Conservation (phyloP, 2,888 invertebrate genomes). For the Drosophila kambysellisi region DNA sequence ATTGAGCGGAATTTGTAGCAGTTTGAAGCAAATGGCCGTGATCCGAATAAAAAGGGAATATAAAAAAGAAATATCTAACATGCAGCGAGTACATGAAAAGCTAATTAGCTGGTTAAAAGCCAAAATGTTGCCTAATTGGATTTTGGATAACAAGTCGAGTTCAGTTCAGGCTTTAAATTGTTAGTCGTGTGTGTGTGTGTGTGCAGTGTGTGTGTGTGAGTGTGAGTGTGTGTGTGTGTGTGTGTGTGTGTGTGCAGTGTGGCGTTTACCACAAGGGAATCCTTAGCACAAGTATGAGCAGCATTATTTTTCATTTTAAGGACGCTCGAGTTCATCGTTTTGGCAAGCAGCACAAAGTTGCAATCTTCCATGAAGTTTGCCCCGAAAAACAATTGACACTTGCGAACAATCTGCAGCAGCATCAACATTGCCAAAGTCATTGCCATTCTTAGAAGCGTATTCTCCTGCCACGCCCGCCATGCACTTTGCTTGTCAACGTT, state of each 20-base stretch:
- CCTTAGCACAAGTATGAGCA: conserved; percentile 43
- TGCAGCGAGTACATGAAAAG: conserved; percentile 38
- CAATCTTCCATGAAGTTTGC: conserved; percentile 43
- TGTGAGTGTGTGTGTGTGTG: neutral
- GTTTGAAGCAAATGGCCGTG: conserved; percentile 31
- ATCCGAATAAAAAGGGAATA: conserved; percentile 14
- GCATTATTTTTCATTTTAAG: conserved; percentile 60
- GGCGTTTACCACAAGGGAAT: conserved; percentile 23
- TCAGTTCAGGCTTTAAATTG: conserved; percentile 10
- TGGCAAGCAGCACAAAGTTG: conserved; percentile 46
- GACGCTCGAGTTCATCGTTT: conserved; percentile 39
- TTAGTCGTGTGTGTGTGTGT: neutral
- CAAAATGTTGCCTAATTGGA: conserved; percentile 60
- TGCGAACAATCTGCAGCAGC: conserved; percentile 74
- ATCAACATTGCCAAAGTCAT: conserved; percentile 67
- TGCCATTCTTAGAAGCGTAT: conserved; percentile 56
- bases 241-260: conserved; percentile 8
- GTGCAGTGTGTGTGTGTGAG: conserved; percentile 4
- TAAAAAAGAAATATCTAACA: conserved; percentile 6
- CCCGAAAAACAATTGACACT: conserved; percentile 76
- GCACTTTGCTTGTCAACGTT: conserved; percentile 23
- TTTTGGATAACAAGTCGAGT: conserved; percentile 36
- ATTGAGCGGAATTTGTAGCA: conserved; percentile 66
- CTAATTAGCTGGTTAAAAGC: conserved; percentile 62
- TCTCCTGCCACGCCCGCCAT: neutral